phyloP scores from a whole-genome alignment of 2,888 invertebrate species.

The Caenorhabditis imperialis region DNA sequence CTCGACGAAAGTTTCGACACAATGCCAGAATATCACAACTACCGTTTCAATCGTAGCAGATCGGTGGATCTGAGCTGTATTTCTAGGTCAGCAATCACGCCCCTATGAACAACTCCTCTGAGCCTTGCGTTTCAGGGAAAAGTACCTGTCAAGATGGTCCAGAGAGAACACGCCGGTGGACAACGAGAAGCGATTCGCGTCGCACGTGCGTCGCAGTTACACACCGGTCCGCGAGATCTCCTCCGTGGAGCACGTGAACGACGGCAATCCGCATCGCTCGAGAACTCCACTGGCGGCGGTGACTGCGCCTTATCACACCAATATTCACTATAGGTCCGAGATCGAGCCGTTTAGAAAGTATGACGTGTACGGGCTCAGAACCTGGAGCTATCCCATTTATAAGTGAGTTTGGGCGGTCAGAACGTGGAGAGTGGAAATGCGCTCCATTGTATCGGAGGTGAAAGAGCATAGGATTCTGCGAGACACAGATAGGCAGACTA shows the following conservation, averaged over 20 bases:
- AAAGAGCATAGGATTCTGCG: no score
- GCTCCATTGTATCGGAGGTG: no score
- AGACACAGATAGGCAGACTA: no score
- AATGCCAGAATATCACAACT: slow-evolving; percentile 59
- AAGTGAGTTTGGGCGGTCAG: slow-evolving; percentile 73
- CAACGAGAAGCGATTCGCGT: slow-evolving; percentile 66
- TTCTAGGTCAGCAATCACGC: slow-evolving; percentile 44
- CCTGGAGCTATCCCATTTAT: slow-evolving; percentile 78
- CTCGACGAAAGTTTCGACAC: slow-evolving; percentile 55
- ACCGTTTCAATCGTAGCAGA: slow-evolving; percentile 63
- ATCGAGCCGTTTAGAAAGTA: slow-evolving; percentile 75
- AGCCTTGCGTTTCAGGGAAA: slow-evolving; percentile 59
- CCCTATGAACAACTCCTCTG: neutral
- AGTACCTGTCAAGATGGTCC: slow-evolving; percentile 77
- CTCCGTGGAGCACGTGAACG: slow-evolving; percentile 56
- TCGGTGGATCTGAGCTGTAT: slow-evolving; percentile 62
- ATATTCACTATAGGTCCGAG: slow-evolving; percentile 70
- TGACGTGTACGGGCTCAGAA: slow-evolving; percentile 76
- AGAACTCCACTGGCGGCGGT: slow-evolving; percentile 72
- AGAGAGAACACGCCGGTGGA: slow-evolving; percentile 77
- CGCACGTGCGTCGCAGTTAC: slow-evolving; percentile 74
- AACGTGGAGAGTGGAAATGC: no score
- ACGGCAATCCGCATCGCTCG: slow-evolving; percentile 59
- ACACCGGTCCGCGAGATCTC: slow-evolving; percentile 76
- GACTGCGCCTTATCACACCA: slow-evolving; percentile 76